These are phyloP conservation scores for Megaceryle maxima DNA, from an alignment of 2,113 vertebrate genomes.

Conservation along the genomic window DNA sequence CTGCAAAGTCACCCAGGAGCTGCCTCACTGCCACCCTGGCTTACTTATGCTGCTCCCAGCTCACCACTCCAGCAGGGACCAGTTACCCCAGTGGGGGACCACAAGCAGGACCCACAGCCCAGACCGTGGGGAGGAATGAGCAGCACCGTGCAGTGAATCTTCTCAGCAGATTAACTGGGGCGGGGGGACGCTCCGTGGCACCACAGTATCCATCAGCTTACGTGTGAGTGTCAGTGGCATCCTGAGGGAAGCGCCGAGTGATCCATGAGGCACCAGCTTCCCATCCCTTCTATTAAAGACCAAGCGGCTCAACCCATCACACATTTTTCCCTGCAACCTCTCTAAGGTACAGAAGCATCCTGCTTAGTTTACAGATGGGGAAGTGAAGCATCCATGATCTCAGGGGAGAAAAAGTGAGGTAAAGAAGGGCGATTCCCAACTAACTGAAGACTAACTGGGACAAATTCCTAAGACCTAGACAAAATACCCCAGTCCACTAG, in stretches of 20 bases:
- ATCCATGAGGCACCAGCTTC: background rate
- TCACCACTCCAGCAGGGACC: background rate
- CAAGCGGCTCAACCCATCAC: background rate
- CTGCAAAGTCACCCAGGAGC: background rate
- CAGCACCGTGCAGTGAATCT: fast-evolving
- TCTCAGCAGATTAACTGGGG: background rate
- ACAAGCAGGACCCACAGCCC: background rate
- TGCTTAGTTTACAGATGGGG: background rate
- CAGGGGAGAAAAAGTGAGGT: background rate
- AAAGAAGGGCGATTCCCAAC: background rate
- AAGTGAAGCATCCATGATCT: background rate
- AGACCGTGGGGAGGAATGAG: background rate
- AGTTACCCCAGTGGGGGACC: background rate
- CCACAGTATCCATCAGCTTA: background rate
- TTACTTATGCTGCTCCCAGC: background rate
- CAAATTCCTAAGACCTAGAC: background rate
- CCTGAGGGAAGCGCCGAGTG: background rate
- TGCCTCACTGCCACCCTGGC: fast-evolving
- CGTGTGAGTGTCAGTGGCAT: background rate
- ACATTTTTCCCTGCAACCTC: background rate
- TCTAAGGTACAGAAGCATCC: background rate
- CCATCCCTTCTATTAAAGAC: background rate
- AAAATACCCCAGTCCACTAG: background rate
- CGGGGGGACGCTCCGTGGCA: background rate
- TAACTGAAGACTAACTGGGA: background rate